These are phyloP conservation scores for Mormoops blainvillei DNA, from an alignment of 2,113 vertebrate genomes.

Conservation along the genomic window DNA sequence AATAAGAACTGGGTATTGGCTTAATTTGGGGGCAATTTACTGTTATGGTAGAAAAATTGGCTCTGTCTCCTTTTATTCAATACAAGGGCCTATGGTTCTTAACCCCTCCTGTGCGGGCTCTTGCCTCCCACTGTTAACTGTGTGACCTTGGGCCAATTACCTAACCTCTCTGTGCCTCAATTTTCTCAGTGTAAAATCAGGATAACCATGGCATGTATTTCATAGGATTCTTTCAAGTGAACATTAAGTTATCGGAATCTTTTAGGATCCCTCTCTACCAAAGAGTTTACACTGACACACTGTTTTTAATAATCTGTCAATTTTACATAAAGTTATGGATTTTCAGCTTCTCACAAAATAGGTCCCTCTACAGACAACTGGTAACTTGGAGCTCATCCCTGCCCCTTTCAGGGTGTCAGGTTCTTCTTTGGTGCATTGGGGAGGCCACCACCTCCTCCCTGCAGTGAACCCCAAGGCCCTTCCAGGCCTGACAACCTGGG, in stretches of 20 bases:
- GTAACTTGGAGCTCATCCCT: neutral
- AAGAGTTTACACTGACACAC: neutral
- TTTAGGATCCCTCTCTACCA: neutral
- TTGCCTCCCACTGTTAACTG: neutral
- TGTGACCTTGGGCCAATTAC: neutral
- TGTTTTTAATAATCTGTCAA: neutral
- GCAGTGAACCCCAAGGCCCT: neutral
- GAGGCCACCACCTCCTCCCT: neutral
- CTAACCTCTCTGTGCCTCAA: neutral
- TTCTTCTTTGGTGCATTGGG: neutral
- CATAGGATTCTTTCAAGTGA: neutral
- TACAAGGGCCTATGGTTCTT: slow-evolving; percentile 43
- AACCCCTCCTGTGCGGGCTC: slow-evolving; percentile 34
- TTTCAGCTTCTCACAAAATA: neutral
- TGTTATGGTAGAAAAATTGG: slow-evolving; percentile 70
- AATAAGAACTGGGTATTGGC: slow-evolving; percentile 77
- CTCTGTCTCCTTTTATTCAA: slow-evolving; percentile 71
- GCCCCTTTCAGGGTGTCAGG: neutral
- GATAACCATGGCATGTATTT: neutral
- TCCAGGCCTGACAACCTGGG: neutral
- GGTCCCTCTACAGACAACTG: neutral
- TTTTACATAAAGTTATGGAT: neutral
- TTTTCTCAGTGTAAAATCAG: neutral
- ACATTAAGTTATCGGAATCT: neutral
- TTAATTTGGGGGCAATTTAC: slow-evolving; percentile 79